Percentiles rank a stretch among this genome's conserved stretches.
Conservation (phyloP, 1,140 invertebrate genomes). For the Brachionus angularis region DNA sequence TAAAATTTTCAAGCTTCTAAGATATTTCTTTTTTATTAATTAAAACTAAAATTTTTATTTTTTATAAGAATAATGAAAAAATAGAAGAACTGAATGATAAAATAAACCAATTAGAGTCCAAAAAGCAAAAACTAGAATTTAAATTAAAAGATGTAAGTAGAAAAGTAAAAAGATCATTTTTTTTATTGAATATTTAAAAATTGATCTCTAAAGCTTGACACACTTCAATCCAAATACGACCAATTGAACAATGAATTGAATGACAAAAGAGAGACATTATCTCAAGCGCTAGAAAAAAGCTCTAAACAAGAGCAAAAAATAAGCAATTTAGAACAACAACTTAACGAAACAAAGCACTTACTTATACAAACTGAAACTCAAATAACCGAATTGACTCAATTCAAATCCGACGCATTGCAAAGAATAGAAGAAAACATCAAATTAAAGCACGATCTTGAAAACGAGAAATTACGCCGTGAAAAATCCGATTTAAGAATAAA, state of each 20-base stretch:
- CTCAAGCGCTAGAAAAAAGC: conserved; percentile 23
- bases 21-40: background rate
- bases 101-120: background rate
- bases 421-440: conserved; percentile 26
- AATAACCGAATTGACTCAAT: conserved; percentile 16
- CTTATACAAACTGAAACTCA: conserved; percentile 8
- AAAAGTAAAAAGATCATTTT: too few relatives aligned
- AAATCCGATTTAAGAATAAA: background rate
- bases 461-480: conserved; percentile 11
- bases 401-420: conserved; percentile 2
- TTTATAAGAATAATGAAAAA: conserved; percentile 10
- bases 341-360: conserved; percentile 6
- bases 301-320: conserved; percentile 14
- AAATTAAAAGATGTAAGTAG: conserved; percentile 30
- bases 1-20: background rate
- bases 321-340: background rate
- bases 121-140: background rate
- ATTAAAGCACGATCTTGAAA: conserved; percentile 19
- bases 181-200: too few relatives aligned
- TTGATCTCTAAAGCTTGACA: conserved; percentile 9
- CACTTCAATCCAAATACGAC: background rate
- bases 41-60: background rate
- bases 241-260: conserved; percentile 18
- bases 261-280: conserved; percentile 19
- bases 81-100: background rate